A percentile compares a stretch with the other conserved stretches of the same genome.
phyloP scores from a whole-genome alignment of 2,888 invertebrate genomes.

The Sphaerophoria rueppellii region DNA sequence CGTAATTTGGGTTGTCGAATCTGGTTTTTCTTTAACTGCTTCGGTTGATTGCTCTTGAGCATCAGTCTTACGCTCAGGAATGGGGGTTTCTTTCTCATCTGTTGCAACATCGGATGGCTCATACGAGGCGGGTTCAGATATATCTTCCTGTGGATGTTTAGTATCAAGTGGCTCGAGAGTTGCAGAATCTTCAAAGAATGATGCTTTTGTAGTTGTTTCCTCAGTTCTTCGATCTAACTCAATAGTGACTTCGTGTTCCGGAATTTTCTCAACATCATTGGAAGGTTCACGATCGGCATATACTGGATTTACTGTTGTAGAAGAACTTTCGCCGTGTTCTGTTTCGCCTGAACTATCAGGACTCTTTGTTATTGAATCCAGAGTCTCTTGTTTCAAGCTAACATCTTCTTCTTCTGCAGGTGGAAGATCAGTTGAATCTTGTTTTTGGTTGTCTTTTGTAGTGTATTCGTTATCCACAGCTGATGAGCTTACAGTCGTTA shows the following conservation, averaged over 20 bases:
- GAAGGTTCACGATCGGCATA: slow-evolving; percentile 56
- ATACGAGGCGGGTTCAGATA: slow-evolving; percentile 29
- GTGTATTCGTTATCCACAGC: neutral
- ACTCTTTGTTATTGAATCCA: no score
- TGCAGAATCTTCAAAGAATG: neutral
- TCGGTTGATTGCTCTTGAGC: neutral
- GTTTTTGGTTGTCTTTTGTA: neutral
- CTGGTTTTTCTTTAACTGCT: slow-evolving; percentile 27
- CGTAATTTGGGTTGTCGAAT: neutral
- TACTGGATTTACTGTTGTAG: slow-evolving; percentile 10
- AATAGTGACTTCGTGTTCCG: slow-evolving; percentile 3
- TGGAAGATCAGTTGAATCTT: slow-evolving; percentile 19
- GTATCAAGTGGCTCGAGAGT: neutral
- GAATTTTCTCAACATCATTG: neutral
- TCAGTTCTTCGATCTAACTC: neutral
- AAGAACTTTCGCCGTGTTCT: slow-evolving; percentile 30
- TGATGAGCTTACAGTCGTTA: slow-evolving; percentile 9
- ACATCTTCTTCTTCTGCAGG: neutral
- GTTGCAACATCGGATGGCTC: neutral
- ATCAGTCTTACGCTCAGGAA: neutral
- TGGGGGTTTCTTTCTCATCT: neutral
- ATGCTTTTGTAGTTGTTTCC: neutral
- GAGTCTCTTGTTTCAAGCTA: no score
- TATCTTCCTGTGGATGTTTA: slow-evolving; percentile 22
- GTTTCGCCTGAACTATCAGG: neutral